phyloP scores from a whole-genome alignment of 1,140 invertebrate genomes.

The Saccostrea glomerata region DNA sequence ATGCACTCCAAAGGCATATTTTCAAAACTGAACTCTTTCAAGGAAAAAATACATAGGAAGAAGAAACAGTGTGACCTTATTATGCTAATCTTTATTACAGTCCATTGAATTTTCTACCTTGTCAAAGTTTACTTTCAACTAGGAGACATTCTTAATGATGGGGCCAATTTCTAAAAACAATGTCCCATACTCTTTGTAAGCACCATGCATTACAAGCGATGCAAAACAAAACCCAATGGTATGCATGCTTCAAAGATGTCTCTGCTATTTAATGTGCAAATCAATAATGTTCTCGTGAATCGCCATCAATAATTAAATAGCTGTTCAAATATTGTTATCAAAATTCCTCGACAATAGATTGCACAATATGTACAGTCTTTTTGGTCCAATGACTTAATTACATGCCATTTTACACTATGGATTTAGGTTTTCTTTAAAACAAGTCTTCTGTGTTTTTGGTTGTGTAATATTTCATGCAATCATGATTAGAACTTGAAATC shows the following conservation, averaged over 20 bases:
- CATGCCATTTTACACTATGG: neutral
- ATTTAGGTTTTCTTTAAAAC: no score
- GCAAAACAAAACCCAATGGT: conserved; percentile 10
- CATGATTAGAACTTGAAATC: no score
- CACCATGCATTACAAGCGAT: neutral
- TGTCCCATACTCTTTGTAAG: neutral
- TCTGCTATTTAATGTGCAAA: conserved; percentile 29
- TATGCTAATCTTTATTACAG: no score
- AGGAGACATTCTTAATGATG: neutral
- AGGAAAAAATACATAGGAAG: no score
- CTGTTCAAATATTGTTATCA: conserved; percentile 31
- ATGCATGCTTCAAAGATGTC: conserved; percentile 28
- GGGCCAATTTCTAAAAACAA: neutral
- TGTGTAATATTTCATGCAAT: no score
- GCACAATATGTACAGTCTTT: neutral
- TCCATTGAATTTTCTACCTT: neutral
- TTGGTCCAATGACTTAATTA: conserved; percentile 28
- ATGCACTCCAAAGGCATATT: no score
- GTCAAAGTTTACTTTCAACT: neutral
- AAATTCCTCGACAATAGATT: neutral
- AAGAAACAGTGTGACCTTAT: no score
- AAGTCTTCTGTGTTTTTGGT: no score
- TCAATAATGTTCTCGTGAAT: conserved; percentile 30
- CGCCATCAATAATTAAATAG: conserved; percentile 28
- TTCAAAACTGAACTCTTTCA: no score